Conservation (phyloP, 2,888 invertebrate species). For the Drosophila pegasa region DNA sequence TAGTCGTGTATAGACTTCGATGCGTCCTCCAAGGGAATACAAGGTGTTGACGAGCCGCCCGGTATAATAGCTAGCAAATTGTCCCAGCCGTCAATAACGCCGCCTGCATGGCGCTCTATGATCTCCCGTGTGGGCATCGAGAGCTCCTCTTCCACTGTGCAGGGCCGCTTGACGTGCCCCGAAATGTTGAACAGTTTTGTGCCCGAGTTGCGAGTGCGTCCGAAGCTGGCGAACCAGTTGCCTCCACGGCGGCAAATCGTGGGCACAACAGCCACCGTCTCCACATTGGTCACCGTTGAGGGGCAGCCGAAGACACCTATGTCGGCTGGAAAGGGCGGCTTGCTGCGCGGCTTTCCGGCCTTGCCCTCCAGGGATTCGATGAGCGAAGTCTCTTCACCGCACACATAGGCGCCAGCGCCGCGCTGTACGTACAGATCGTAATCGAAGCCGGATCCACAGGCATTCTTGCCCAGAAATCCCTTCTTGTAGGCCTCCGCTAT, state of each 20-base stretch:
- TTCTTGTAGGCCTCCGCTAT: slow-evolving; percentile 93
- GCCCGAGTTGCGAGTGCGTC: slow-evolving; percentile 96
- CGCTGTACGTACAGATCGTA: slow-evolving; percentile 98
- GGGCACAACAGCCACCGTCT: slow-evolving; percentile 98
- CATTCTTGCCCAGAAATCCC: slow-evolving; percentile 91
- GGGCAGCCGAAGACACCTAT: slow-evolving; percentile 99
- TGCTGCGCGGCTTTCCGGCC: slow-evolving; percentile 98
- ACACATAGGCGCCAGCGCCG: slow-evolving; percentile 88
- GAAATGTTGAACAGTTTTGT: slow-evolving; percentile 88
- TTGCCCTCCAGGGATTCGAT: slow-evolving; percentile 99
- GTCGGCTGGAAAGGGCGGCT: slow-evolving; percentile 99
- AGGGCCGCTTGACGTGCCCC: slow-evolving; percentile 96
- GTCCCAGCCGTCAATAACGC: slow-evolving; percentile 98
- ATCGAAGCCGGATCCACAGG: slow-evolving; percentile 90
- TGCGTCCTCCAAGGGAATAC: slow-evolving; percentile 96
- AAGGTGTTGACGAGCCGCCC: slow-evolving; percentile 98
- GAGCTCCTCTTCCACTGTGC: slow-evolving; percentile 99
- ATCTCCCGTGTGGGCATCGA: slow-evolving; percentile 96
- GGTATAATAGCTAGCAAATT: slow-evolving; percentile 98
- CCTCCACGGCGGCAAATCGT: slow-evolving; percentile 97
- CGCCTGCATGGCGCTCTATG: slow-evolving; percentile 98
- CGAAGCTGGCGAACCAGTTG: slow-evolving; percentile 97
- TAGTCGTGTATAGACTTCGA: slow-evolving; percentile 98
- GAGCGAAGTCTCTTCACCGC: slow-evolving; percentile 98
- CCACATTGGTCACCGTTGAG: slow-evolving; percentile 98